Evolutionary conservation across 1,140 invertebrate genomes (phyloP), one percentile per base, ranked within the genome.

Genomic region (Cotesia glomerata): DNA sequence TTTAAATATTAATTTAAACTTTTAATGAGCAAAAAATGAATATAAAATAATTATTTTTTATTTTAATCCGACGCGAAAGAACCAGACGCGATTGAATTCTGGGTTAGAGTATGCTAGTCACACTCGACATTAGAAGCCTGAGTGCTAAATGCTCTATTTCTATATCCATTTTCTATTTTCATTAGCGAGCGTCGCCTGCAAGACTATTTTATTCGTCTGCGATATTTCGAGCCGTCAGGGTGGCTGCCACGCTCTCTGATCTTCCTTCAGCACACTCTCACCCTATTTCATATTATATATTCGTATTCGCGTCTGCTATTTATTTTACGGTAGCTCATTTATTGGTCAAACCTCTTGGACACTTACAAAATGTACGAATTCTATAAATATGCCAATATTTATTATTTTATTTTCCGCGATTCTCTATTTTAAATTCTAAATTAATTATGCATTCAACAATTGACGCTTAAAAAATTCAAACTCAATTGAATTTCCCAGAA

Each of bases 181-280:
- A 82, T 78, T 76, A 78, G 77, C 76, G 76, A 74, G 66, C 80
- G 77, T 82, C 80, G 79, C 69, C 67, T 69, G 64, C 76, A 70
- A 80, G 78, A 84, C 78, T 80, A 84, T 85, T 86, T 86, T 85
- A 83, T 83, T 82, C 80, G 84, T 81, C 80, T 82, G 80, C 79
- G 85, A 82, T 87, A 86, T 86, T 87, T 86, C 77, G 80, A 84
- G 79, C 79, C 71, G 71, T 71, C 52, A 71, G 73, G 76, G 76
- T 76, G 75, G 73, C 73, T 52, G 68, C 49, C 52, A 56, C 49
- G 64, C 51, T 62, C 68, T 45, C 64, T 65, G 58, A 39, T 58
- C 71, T 68, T 54, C 39, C 63, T 73, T 49, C 54, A 11, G 39
- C 56, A 45, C 64, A 67, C 61, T 69, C 58, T 74, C 66, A 70